Evolutionary conservation across 2,888 invertebrate genomes (phyloP).

Genomic region (Erebia epiphron): DNA sequence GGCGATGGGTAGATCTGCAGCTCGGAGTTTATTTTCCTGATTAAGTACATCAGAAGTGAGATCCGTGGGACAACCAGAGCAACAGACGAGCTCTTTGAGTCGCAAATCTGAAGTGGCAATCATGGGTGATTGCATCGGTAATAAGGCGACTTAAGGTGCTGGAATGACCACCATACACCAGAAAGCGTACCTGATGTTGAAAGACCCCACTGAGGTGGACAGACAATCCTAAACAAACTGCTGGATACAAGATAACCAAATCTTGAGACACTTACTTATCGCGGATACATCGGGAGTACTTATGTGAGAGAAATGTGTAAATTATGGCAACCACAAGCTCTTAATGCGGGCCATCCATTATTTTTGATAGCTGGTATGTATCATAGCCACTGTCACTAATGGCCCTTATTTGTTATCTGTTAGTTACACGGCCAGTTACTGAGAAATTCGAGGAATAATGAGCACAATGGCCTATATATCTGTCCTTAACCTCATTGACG

Average conservation of each 20-base stretch:
- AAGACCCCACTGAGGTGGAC: background rate
- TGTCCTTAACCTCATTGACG: conserved; percentile 1
- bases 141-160: no score
- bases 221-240: background rate
- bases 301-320: background rate
- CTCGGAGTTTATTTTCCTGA: no score
- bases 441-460: conserved; percentile 34
- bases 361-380: conserved; percentile 39
- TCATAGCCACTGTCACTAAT: conserved; percentile 34
- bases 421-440: conserved; percentile 26
- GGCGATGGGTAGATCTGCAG: no score
- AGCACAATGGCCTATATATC: conserved; percentile 14
- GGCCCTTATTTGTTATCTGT: conserved; percentile 38
- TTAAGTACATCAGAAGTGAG: no score
- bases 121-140: no score
- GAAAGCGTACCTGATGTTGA: background rate
- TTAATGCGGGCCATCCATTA: conserved; percentile 37
- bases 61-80: no score
- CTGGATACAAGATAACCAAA: no score
- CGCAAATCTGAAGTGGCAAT: no score
- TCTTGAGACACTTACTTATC: no score
- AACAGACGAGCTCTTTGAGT: no score
- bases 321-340: background rate
- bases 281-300: background rate
- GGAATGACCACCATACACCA: background rate